These are phyloP conservation scores for Cygnus atratus DNA, from an alignment of 2,113 vertebrate species.

Conservation along the genomic window DNA sequence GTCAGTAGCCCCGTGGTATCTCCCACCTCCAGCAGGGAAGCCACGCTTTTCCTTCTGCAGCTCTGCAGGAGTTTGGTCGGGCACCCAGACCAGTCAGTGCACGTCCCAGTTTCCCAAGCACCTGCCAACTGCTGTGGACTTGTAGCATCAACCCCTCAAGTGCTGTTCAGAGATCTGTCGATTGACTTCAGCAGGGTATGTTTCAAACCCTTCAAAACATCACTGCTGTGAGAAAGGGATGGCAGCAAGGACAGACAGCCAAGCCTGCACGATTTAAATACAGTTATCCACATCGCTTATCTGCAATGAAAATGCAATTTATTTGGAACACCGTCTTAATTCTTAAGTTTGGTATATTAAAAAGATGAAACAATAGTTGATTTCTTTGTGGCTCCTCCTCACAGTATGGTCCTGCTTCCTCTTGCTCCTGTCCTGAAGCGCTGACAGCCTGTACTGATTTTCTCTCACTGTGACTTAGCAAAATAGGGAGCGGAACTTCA, in stretches of 20 bases:
- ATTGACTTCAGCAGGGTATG: neutral
- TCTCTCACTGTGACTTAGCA: neutral
- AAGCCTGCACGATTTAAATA: neutral
- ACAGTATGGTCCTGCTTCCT: neutral
- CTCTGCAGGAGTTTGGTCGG: neutral
- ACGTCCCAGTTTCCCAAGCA: neutral
- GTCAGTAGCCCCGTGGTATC: neutral
- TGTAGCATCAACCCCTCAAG: neutral
- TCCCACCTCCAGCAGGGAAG: neutral
- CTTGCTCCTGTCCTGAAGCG: neutral
- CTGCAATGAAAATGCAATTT: neutral
- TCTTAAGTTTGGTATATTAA: neutral
- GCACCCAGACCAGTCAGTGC: neutral
- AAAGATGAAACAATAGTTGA: neutral
- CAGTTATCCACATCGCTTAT: neutral
- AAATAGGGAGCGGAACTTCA: neutral
- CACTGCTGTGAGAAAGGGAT: neutral
- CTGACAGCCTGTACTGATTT: neutral
- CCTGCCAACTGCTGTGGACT: neutral
- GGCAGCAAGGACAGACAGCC: neutral
- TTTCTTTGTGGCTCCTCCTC: neutral
- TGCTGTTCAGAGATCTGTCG: neutral
- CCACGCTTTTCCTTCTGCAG: neutral
- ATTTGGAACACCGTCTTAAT: constrained; percentile 24
- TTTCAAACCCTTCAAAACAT: neutral